Conservation (phyloP, 2,888 invertebrate species). For the Ichneumoninae sp. region DNA sequence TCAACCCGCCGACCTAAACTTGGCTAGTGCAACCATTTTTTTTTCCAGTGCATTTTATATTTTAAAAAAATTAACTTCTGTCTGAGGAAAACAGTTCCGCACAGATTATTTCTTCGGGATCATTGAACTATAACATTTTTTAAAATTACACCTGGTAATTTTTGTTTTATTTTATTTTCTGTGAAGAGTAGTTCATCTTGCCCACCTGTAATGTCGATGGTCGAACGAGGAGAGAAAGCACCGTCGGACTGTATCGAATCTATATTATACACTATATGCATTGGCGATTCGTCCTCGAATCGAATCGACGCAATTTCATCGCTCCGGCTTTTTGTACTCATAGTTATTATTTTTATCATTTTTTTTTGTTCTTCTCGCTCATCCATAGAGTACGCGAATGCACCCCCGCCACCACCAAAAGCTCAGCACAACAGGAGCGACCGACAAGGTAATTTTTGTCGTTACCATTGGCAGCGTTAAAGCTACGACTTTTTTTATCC, state of each 20-base stretch:
- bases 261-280: conserved; percentile 2
- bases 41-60: background rate
- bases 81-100: background rate
- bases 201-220: conserved; percentile 54
- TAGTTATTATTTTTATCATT: conserved; percentile 68
- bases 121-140: background rate
- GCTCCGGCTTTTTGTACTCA: conserved; percentile 32
- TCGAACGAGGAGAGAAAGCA: conserved; percentile 57
- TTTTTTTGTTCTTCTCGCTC: conserved; percentile 70
- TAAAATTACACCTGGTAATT: background rate
- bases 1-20: no score
- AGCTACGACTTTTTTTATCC: conserved; percentile 13
- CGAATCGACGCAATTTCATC: conserved; percentile 7
- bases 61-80: background rate
- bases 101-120: background rate
- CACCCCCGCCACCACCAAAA: conserved; percentile 83
- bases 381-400: conserved; percentile 83
- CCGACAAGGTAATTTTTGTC: conserved; percentile 81
- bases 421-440: conserved; percentile 83
- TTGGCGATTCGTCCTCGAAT: conserved; percentile 22
- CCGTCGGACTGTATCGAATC: conserved; percentile 31
- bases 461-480: conserved; percentile 49
- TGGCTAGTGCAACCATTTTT: no score
- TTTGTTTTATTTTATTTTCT: background rate
- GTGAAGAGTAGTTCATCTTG: conserved; percentile 23